phyloP scores from a whole-genome alignment of 2,797 vertebrate species.

The Austrolebias charrua region DNA sequence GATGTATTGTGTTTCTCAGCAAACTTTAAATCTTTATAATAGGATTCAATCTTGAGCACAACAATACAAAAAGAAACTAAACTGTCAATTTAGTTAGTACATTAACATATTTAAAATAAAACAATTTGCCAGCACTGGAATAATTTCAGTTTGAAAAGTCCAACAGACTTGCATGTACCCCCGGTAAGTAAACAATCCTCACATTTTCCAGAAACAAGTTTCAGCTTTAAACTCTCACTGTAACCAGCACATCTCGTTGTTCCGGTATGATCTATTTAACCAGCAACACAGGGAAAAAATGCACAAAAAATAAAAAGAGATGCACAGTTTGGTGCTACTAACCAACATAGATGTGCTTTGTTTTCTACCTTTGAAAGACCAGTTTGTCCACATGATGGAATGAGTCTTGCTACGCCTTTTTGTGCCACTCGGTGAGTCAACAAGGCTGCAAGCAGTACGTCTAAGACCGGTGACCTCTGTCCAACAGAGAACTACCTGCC shows the following conservation, averaged over 20 bases:
- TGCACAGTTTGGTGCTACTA: background rate
- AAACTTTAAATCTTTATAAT: slow-evolving; percentile 8
- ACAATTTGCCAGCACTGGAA: slow-evolving; percentile 22
- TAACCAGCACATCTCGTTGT: background rate
- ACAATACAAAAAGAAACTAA: slow-evolving; percentile 20
- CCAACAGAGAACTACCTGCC: background rate
- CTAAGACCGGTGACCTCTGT: slow-evolving; percentile 1
- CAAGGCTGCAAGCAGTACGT: background rate
- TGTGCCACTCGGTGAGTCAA: background rate
- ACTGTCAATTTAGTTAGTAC: slow-evolving; percentile 11
- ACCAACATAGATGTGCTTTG: background rate
- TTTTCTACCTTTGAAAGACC: slow-evolving; percentile 7
- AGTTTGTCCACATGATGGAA: slow-evolving; percentile 32
- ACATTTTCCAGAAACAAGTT: slow-evolving; percentile 23
- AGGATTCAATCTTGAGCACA: slow-evolving; percentile 25
- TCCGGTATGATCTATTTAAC: background rate
- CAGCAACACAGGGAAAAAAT: slow-evolving; percentile 2
- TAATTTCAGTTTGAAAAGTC: slow-evolving; percentile 28
- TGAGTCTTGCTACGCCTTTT: background rate
- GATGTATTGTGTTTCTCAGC: background rate
- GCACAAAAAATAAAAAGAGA: background rate
- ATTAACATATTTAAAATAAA: slow-evolving; percentile 12
- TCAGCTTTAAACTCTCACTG: background rate
- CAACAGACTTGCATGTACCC: slow-evolving; percentile 9
- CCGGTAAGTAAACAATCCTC: slow-evolving; percentile 22